Percentiles rank a stretch among this genome's conserved stretches.
Evolutionary conservation across 2,113 vertebrate species (phyloP).

Genomic region (Psophia crepitans): DNA sequence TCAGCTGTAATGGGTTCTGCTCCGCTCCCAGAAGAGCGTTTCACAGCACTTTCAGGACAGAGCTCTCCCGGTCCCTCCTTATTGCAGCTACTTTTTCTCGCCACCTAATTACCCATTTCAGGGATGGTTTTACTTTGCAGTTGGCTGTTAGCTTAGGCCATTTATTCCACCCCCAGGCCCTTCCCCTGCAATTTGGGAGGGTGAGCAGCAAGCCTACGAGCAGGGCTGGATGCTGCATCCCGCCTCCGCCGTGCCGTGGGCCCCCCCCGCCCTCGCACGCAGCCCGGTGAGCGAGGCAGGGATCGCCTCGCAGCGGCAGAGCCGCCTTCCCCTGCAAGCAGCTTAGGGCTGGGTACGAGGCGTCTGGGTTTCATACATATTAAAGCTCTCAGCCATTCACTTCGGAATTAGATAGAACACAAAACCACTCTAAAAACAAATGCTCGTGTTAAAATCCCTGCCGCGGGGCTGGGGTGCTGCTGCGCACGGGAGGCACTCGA

Average conservation of each 20-base stretch:
- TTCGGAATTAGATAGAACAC: neutral
- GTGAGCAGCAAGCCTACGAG: neutral
- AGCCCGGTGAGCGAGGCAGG: rapidly evolving
- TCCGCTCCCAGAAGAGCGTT: rapidly evolving
- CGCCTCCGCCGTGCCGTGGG: rapidly evolving
- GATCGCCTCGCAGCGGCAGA: neutral
- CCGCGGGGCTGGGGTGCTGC: rapidly evolving
- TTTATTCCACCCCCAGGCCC: neutral
- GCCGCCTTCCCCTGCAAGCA: too few species aligned
- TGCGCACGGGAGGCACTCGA: neutral
- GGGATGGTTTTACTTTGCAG: neutral
- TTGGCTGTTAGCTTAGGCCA: rapidly evolving
- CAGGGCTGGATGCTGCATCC: neutral
- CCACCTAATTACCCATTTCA: neutral
- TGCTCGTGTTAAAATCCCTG: neutral
- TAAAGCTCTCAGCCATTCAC: neutral
- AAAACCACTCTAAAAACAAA: neutral
- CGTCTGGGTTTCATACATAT: rapidly evolving
- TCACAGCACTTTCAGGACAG: rapidly evolving
- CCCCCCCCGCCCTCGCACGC: rapidly evolving
- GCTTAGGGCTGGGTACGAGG: neutral
- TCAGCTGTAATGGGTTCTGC: neutral
- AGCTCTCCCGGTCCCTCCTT: neutral
- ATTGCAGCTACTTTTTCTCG: neutral
- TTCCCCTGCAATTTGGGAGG: rapidly evolving